Evolutionary conservation across 2,113 vertebrate genomes (phyloP), one percentile per base, ranked within the genome.

Genomic region (Reinhardtius hippoglossoides): DNA sequence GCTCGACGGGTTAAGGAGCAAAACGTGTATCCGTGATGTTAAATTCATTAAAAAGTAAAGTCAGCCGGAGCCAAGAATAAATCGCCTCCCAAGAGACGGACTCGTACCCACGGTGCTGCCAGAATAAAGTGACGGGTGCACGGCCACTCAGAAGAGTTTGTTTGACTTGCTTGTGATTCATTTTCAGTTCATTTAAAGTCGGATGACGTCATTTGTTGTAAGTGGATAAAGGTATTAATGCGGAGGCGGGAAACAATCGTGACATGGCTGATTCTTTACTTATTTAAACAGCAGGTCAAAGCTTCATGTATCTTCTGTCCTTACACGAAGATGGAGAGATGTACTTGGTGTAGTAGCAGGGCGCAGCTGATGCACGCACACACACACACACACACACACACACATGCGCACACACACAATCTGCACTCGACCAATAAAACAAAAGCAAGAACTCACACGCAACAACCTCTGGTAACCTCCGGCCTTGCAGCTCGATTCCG

Each of bases 1-100:
- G 56, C 68, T 67, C 27, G 14, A 50, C 20, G 58, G 20, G 57
- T 82, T 89, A 82, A 87, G 76, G 80, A 83, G 79, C 60, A 87
- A 87, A 83, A 42, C 69, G 1, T 87, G 74, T 88, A 74, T 79
- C 82, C 66, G 74, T 20, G 18, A 87, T 57, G 82, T 78, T 72
- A 50, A 67, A 81, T 67, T 85, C 83, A 89, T 85, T 65, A 83
- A 87, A 83, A 81, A 83, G 44, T 87, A 67, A 87, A 35, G 1
- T 58, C 77, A 74, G 31, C 54, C 20, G 42, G 75, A 68, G 77
- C 83, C 54, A 61, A 82, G 67, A 87, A 85, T 87, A 83, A 57
- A 67, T 48, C 14, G 0, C 9, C 50, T 61, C 66, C 69, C 66
- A 9, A 10, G 76, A 69, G 73, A 35, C 4, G 2, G 21, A 46